Evolutionary conservation across 1,140 invertebrate genomes (phyloP), one percentile per base, ranked within the genome.

Genomic region (Drosophila takahashii): DNA sequence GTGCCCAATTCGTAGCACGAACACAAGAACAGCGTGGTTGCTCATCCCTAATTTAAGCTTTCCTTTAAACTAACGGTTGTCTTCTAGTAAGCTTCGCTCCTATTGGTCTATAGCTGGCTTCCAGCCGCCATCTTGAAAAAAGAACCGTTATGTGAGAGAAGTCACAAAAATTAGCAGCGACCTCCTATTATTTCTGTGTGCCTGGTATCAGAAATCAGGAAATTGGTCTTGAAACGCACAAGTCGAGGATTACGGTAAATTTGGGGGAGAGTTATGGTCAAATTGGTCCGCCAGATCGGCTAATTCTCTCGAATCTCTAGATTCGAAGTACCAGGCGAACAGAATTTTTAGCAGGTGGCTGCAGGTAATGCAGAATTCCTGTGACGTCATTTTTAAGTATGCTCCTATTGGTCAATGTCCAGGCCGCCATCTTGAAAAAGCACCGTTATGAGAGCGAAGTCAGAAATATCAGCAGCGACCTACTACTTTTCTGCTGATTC

Each of bases 101-200:
- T 1, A 22, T 22, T 22, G 22, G 22, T 22, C n/a, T n/a, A n/a
- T n/a, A n/a, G n/a, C n/a, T n/a, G n/a, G n/a, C n/a, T n/a, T n/a
- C n/a, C n/a, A n/a, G n/a, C n/a, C n/a, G 37, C 37, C n/a, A 39
- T 39, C 37, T 39, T 39, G n/a, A 39, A 15, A 39, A 39, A 39
- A 6, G 37, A 39, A 22, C 22, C 22, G 22, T 22, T 22, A 22
- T 22, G 22, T 32, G 29, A 9, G 7, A 9, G 7, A 32, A 32
- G 9, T 32, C 7, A 2, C 2, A 7, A 32, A 32, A 9, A 7
- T 1, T 15, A 42, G 39, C 39, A n/a, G 39, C 3, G 3, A 18
- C 41, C 3, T 22, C 16, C 34, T 41, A 13, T 3, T 3, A 8
- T 15, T 41, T 39, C 2, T 37, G 36, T 37, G 27, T 8, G 36